Conservation (phyloP, 1,140 invertebrate genomes). For the Lanistes nyassanus region DNA sequence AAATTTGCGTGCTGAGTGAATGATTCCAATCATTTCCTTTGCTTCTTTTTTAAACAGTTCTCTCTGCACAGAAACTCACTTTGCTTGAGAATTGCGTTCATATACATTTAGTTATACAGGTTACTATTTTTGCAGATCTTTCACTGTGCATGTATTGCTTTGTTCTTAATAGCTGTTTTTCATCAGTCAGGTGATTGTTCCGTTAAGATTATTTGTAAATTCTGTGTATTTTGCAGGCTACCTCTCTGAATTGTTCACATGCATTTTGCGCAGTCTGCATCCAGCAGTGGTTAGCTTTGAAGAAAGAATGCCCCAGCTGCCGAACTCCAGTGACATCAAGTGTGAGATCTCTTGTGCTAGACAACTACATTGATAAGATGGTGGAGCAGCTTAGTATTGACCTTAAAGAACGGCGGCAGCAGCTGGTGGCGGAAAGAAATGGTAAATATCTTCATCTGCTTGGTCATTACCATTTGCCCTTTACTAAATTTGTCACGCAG, state of each 20-base stretch:
- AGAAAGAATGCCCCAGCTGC: slow-evolving; percentile 80
- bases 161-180: too few species aligned
- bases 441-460: slow-evolving; percentile 33
- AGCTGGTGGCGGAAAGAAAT: slow-evolving; percentile 53
- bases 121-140: too few species aligned
- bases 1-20: too few species aligned
- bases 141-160: too few species aligned
- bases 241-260: slow-evolving; percentile 80
- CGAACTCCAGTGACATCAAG: slow-evolving; percentile 65
- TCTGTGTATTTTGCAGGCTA: slow-evolving; percentile 67
- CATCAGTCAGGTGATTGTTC: not conserved
- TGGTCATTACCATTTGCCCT: not conserved
- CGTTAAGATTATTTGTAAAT: not conserved
- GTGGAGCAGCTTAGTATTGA: slow-evolving; percentile 66
- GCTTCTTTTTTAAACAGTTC: too few species aligned
- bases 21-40: too few species aligned
- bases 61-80: too few species aligned
- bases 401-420: slow-evolving; percentile 49
- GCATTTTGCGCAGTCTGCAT: slow-evolving; percentile 83
- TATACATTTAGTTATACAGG: too few species aligned
- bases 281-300: slow-evolving; percentile 77
- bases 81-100: too few species aligned
- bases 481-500: not conserved
- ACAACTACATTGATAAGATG: slow-evolving; percentile 74
- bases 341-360: slow-evolving; percentile 64